These are phyloP conservation scores for Meleagris gallopavo DNA, from an alignment of 2,113 vertebrate species.

Conservation along the genomic window DNA sequence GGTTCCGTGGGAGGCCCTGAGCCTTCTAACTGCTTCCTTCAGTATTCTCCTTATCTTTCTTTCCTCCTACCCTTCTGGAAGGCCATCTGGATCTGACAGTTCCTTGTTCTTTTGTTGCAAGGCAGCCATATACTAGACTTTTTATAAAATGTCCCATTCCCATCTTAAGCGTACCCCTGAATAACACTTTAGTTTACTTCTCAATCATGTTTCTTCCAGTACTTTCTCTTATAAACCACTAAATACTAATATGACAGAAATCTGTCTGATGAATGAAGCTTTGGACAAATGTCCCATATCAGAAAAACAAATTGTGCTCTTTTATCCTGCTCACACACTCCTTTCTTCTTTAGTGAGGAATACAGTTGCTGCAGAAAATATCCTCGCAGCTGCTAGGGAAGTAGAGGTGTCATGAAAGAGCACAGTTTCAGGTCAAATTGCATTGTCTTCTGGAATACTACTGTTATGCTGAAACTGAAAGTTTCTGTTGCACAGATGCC, in stretches of 20 bases:
- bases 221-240: not conserved
- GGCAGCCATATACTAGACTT: conserved; percentile 42
- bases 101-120: conserved; percentile 39
- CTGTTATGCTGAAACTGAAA: not conserved
- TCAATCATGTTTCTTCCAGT: not conserved
- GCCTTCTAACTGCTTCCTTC: conserved; percentile 35
- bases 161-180: not conserved
- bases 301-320: not conserved
- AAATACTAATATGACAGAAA: not conserved
- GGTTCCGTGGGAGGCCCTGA: not conserved
- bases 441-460: not conserved
- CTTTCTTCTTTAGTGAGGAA: not conserved
- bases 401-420: not conserved
- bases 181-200: not conserved
- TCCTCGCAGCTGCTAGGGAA: not conserved
- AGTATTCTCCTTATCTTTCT: conserved; percentile 49
- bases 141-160: not conserved
- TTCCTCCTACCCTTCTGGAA: conserved; percentile 57
- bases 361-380: not conserved
- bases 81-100: conserved; percentile 46
- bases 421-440: not conserved
- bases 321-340: not conserved
- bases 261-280: not conserved
- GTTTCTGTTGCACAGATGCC: not conserved
- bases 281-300: not conserved